These are phyloP conservation scores for Salvelinus alpinus DNA, from an alignment of 2,113 vertebrate genomes.

Conservation along the genomic window DNA sequence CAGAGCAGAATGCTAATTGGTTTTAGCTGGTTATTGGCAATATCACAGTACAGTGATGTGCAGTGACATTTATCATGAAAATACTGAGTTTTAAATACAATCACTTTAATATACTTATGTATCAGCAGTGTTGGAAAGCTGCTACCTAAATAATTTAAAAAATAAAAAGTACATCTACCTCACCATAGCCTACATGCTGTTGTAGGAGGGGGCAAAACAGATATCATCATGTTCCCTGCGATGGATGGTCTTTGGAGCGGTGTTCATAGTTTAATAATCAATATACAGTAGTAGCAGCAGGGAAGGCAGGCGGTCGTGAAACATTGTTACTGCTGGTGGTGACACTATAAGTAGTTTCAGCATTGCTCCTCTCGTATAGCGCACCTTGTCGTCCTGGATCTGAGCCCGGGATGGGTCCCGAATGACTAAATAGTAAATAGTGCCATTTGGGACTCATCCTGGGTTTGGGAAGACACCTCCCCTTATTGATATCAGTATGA, in stretches of 20 bases:
- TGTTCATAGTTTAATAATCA: slow-evolving; percentile 64
- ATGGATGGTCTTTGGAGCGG: slow-evolving; percentile 8
- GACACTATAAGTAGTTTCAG: slow-evolving; percentile 59
- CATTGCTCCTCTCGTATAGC: slow-evolving; percentile 18
- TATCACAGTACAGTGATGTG: not conserved
- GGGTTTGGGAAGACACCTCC: slow-evolving; percentile 51
- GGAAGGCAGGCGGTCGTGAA: slow-evolving; percentile 33
- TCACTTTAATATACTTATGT: no score
- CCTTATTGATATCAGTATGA: slow-evolving; percentile 70
- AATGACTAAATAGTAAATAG: not conserved
- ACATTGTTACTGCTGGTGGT: slow-evolving; percentile 54
- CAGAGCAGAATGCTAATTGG: not conserved
- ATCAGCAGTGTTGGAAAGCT: no score
- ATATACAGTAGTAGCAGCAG: slow-evolving; percentile 18
- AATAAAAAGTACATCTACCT: no score
- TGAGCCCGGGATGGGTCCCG: no score
- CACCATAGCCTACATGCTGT: no score
- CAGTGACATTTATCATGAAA: not conserved
- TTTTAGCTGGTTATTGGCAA: not conserved
- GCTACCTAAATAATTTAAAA: no score
- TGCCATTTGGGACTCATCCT: no score
- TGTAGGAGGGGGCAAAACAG: no score
- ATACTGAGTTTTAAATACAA: not conserved
- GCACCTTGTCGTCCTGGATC: no score
- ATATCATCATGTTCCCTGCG: slow-evolving; percentile 19